Base-by-base conservation (phyloP, 2,113 vertebrate genomes). In the Vidua chalybeata region DNA sequence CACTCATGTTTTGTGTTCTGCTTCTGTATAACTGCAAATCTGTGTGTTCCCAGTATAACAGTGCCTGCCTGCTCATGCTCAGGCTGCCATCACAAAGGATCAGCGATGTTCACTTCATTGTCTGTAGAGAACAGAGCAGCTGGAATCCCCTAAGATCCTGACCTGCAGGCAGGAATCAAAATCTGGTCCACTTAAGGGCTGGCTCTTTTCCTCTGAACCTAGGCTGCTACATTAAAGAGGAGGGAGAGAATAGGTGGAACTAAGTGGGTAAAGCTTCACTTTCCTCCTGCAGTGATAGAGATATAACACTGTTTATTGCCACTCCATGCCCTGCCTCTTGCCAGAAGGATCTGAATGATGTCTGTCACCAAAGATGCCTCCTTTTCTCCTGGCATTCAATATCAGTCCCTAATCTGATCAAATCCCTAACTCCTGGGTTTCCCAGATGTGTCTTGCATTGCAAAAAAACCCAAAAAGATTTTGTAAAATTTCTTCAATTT, bases 51-150 rank as follows among this genome's bases (percentile, higher is more conserved):
- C 16, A 17, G 19, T 58, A 31, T 43, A 83, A 41, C 4, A 77
- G 27, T 31, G 27, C 54, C 74, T 87, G 69, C 31, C 54, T 79
- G 31, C 35, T 72, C 22, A 9, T 64, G 45, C 35, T 59, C 13
- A 33, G 18, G 31, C 41, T 84, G 31, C 56, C 51, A 15, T 56
- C 85, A 85, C 69, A 82, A 90, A 96, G 41, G 54, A 88, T 90
- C 78, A 82, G 26, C 3, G 7, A 79, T 14, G 24, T 39, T 89
- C 56, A 21, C 16, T 31, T 37, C 55, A 33, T 37, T 86, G 22
- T 56, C 71, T 73, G 1, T 13, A 56, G 84, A 90, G n/a, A 85
- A 91, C 49, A 30, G 49, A 69, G 49, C 94, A 83, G 37, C 55
- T 97, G 75, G 54, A 90, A 56, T 21, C 35, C 30, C 13, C 24